Percentiles rank a stretch among this genome's conserved stretches.
Evolutionary conservation across 2,797 vertebrate genomes (phyloP).

Genomic region (Dendrocincla tyrannina): DNA sequence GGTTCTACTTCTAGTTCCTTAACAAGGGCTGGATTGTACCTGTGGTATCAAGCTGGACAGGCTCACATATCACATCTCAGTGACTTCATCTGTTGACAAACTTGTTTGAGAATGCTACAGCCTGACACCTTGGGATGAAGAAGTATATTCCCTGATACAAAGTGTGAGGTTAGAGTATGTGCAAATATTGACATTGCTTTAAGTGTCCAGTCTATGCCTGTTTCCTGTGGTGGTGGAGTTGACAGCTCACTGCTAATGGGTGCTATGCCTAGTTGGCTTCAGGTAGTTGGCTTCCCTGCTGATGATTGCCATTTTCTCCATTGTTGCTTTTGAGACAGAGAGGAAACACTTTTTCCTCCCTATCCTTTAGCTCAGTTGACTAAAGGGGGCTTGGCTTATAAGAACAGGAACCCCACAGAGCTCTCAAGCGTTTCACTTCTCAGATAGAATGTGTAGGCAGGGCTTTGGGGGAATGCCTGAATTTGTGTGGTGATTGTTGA

Average conservation of each 20-base stretch:
- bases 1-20: neutral
- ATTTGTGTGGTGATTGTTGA: neutral
- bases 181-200: neutral
- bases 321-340: neutral
- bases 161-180: neutral
- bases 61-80: neutral
- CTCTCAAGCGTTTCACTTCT: neutral
- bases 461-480: neutral
- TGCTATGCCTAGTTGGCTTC: neutral
- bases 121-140: neutral
- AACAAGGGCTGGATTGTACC: neutral
- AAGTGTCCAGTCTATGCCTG: neutral
- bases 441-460: fast-evolving
- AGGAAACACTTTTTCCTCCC: neutral
- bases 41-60: neutral
- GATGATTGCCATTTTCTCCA: neutral
- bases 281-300: neutral
- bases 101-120: neutral
- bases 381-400: neutral
- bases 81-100: neutral
- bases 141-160: neutral
- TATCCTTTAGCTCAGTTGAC: neutral
- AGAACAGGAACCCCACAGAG: neutral
- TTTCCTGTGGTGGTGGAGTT: neutral
- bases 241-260: neutral